These are phyloP conservation scores for Iphiclides podalirius DNA, from an alignment of 2,888 invertebrate species.

Conservation along the genomic window DNA sequence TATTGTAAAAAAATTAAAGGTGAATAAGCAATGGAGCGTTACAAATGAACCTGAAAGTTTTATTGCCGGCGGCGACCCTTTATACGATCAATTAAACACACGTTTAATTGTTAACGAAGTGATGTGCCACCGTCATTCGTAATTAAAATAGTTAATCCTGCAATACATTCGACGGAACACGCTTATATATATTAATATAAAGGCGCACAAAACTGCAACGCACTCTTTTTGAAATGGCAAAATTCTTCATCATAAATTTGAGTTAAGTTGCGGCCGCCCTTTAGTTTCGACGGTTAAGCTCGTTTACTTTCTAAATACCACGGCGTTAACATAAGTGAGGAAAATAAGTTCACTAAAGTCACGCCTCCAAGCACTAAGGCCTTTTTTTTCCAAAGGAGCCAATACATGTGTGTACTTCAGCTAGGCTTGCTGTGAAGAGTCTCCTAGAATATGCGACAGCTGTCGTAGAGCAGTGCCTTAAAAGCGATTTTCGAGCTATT, in stretches of 20 bases:
- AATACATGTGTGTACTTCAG: neutral
- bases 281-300: no score
- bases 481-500: neutral
- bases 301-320: no score
- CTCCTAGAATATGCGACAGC: neutral
- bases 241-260: no score
- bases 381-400: neutral
- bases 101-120: constrained; percentile 48
- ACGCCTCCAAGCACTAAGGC: no score
- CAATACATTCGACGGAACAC: no score
- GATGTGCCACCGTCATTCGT: constrained; percentile 43
- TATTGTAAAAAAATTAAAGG: constrained; percentile 14
- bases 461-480: neutral
- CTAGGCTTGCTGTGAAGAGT: neutral
- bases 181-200: no score
- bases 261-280: no score
- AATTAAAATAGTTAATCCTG: constrained; percentile 66
- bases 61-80: constrained; percentile 33
- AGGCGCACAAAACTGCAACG: no score
- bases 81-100: constrained; percentile 51
- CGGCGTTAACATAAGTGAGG: no score
- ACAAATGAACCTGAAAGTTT: constrained; percentile 44
- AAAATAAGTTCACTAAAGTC: no score
- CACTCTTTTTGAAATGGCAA: no score
- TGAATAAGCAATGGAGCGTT: constrained; percentile 39